Base-by-base conservation (phyloP, 2,113 vertebrate genomes). In the Uria lomvia region DNA sequence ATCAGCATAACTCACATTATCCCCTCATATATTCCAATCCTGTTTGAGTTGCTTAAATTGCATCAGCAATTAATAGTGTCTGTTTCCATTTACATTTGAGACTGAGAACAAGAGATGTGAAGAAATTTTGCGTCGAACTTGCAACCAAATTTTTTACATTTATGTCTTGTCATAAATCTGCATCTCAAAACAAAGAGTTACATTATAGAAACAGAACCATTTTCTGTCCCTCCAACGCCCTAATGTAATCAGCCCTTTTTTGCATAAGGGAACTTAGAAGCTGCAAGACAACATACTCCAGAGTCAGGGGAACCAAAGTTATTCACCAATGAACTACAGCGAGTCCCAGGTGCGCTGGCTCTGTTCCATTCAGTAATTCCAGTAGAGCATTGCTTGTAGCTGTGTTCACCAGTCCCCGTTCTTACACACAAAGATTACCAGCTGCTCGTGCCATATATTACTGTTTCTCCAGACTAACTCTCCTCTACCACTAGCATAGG, bases 371-470 rank as follows among this genome's bases (percentile, higher is more conserved):
- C 30, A 62, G 34, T 15, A 74, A 34, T 29, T 5, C 21, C 49
- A 86, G 30, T 40, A 76, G 75, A 71, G 5, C 24, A 34, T 10
- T 45, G 23, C 38, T 73, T 58, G 20, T 27, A 58, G 43, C 18
- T 82, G 17, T 49, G 24, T 47, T 68, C 38, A 49, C 16, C 30
- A 50, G 29, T 17, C 24, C 38, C 24, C 3, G 0, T 52, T 67
- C 30, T 40, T 29, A 49, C 18, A 74, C 52, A 59, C 6, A 42
- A 82, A 75, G 40, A 24, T 50, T 34, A 74, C 20, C 16, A 52
- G 27, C 30, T 3, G 1, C 7, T 83, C 3, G 0, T 34, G 30
- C 9, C 19, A 17, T 36, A 20, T 10, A 34, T 53, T 20, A 70
- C 12, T 70, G 23, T n/a, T 50, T 38, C 52, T 71, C 18, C 45